These are phyloP conservation scores for Helicoverpa armigera DNA, from an alignment of 1,140 invertebrate genomes.

Conservation along the genomic window DNA sequence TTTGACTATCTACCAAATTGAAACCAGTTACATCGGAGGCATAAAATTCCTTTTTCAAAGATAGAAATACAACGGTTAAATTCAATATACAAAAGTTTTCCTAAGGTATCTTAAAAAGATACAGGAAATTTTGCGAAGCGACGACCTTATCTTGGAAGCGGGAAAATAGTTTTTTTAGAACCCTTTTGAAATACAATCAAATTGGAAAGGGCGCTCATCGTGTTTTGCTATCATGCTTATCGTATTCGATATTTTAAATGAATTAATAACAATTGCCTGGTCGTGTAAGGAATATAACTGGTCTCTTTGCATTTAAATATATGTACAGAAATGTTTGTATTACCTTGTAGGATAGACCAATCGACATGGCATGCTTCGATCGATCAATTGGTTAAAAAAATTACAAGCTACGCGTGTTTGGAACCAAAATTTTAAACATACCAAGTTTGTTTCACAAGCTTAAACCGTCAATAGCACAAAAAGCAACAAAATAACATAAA, in stretches of 20 bases:
- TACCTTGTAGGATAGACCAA: no score
- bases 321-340: no score
- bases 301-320: no score
- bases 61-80: slow-evolving; percentile 38
- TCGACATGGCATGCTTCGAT: no score
- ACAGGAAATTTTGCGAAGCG: slow-evolving; percentile 25
- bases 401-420: no score
- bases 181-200: slow-evolving; percentile 41
- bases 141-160: slow-evolving; percentile 21
- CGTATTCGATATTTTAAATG: slow-evolving; percentile 8
- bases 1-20: slow-evolving; percentile 16
- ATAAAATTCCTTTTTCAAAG: slow-evolving; percentile 11
- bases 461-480: no score
- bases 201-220: slow-evolving; percentile 4
- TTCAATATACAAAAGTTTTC: slow-evolving; percentile 42
- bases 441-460: no score
- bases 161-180: slow-evolving; percentile 35
- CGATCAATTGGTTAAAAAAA: no score
- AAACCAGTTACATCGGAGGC: slow-evolving; percentile 20
- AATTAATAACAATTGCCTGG: not conserved
- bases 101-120: slow-evolving; percentile 36
- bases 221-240: slow-evolving; percentile 45
- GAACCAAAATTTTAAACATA: no score
- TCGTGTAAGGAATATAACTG: no score
- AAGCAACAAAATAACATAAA: no score